Evolutionary conservation across 23 tunicate species (phyloP), one percentile per base, ranked within the genome.

Genomic region (Ascidia mentula): DNA sequence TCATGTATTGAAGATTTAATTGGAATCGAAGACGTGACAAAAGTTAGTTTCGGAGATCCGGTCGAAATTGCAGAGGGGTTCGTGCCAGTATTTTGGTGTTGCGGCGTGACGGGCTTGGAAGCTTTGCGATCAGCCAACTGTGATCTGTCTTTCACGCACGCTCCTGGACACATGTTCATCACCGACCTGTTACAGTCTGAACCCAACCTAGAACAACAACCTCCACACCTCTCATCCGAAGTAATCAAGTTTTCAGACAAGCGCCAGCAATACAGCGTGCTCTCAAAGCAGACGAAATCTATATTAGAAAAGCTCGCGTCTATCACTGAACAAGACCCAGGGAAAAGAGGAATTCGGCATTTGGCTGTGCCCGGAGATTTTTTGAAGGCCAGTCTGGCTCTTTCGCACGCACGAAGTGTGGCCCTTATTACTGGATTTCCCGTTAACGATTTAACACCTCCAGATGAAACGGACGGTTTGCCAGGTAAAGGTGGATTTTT

Each of bases 401-500:
- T 92, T 26, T 92, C 92, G 18, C 92, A 92, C 45, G 82, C 97
- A 0, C 35, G 73, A 61, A 59, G 81, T 13, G 86, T 92, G 45
- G 97, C 92, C 34, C 30, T 92, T 38, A 69, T 77, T 38, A 92
- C 97, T 0, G 97, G 97, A 8, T 87, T 87, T 78, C 97, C 97
- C 28, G 72, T 74, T 53, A 80, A 83, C 45, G 80, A 82, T 37
- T n/a, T 18, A 24, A 34, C 69, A 18, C 97, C 92, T 36, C 92
- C 89, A 22, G 97, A 92, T 79, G 97, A 92, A 83, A 92, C 92
- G 2, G 97, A 92, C 80, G 97, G 97, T 0, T 74, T 92, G 32
- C 97, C 97, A 74, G 97, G 97, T 92, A 73, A 6, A n/a, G n/a
- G n/a, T n/a, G n/a, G n/a, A n/a, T n/a, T n/a, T n/a, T n/a, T n/a